Base-by-base conservation (phyloP, 2,113 vertebrate genomes). In the Cryptotis parvus region DNA sequence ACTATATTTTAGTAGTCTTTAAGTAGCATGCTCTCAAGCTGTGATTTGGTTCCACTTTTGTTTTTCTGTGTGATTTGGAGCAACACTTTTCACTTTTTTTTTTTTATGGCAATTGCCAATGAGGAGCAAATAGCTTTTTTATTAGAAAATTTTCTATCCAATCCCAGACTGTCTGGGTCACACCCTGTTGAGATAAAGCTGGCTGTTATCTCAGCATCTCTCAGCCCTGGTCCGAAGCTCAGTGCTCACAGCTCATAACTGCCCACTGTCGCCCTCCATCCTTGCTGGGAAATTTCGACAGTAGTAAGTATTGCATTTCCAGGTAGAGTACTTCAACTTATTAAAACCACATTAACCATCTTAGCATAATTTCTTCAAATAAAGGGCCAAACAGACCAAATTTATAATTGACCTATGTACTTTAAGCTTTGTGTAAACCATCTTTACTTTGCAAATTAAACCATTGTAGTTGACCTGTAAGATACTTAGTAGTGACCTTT, bases 401-500 rank as follows among this genome's bases (percentile, higher is more conserved):
- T 93, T 95, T 97, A 82, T 94, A 96, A 92, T 66, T 96, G 92
- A 95, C 87, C 90, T 93, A 92, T 97, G 94, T 93, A 94, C 79
- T 74, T 96, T 93, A 95, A 82, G 76, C 81, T 84, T 92, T 88
- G 87, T 96, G 93, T 93, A 81, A 95, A 92, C 94, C 85, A 63
- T 43, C 76, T 90, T 87, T 84, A 39, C 90, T 94, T 87, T 97
- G 43, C 95, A 96, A 96, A 97, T 96, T 96, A 97, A 98, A 96
- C 88, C 81, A 95, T 93, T 96, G 91, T 97, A 97, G 97, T 94
- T 91, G 97, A 96, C 97, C 94, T 98, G 96, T 97, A 98, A 97
- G 98, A 98, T 98, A 98, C 94, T 72, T 94, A 97, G 96, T 96
- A 95, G 94, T 96, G 96, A 97, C 96, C 97, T 96, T 97, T 68